Conservation (phyloP, 2,888 invertebrate species). For the Cheiracanthium punctorium region DNA sequence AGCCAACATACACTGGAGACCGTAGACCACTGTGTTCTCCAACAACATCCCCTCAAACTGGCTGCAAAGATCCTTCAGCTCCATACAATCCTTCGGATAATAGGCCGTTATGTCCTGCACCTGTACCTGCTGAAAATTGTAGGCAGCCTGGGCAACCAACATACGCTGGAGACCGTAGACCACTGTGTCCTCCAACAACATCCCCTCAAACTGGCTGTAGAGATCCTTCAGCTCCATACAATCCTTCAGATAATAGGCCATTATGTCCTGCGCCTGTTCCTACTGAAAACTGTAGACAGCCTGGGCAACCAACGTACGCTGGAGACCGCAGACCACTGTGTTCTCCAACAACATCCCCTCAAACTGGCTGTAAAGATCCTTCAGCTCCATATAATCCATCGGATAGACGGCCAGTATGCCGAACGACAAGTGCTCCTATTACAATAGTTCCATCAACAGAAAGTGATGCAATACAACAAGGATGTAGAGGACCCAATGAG, state of each 20-base stretch:
- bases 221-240: constrained; percentile 42
- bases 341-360: constrained; percentile 16
- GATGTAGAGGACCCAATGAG: constrained; percentile 38
- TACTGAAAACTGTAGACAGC: constrained; percentile 42
- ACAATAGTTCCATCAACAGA: background rate
- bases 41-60: constrained; percentile 16
- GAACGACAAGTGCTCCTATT: background rate
- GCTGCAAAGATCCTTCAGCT: constrained; percentile 39
- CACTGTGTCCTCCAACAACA: constrained; percentile 32
- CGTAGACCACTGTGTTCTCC: constrained; percentile 46
- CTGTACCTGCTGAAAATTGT: no score
- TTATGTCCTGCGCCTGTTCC: constrained; percentile 22
- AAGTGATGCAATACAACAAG: background rate
- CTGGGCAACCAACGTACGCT: constrained; percentile 35
- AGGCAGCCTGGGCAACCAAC: constrained; percentile 30
- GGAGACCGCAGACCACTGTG: constrained; percentile 55
- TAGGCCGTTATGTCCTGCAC: constrained; percentile 33
- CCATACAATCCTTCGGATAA: constrained; percentile 49
- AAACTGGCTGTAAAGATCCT: constrained; percentile 36
- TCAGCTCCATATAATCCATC: constrained; percentile 42
- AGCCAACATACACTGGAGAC: constrained; percentile 54
- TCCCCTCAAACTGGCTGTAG: constrained; percentile 31
- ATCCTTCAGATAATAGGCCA: constrained; percentile 49
- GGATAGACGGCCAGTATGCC: constrained; percentile 48
- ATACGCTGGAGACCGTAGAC: constrained; percentile 48